These are phyloP conservation scores for Nephrotoma appendiculata DNA, from an alignment of 2,888 invertebrate species.

Conservation along the genomic window DNA sequence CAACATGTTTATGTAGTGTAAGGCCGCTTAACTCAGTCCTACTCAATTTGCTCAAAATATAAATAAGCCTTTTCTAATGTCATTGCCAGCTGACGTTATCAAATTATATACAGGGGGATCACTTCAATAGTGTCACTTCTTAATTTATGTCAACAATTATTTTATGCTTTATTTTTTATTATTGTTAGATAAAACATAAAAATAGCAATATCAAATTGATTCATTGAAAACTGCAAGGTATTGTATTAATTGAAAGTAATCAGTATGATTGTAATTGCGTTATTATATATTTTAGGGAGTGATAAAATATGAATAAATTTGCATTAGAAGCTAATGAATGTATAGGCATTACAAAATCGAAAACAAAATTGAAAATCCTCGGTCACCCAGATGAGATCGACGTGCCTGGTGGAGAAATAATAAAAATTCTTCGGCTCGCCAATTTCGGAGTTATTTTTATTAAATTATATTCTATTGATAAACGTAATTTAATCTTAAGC, in stretches of 20 bases:
- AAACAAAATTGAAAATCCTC: neutral
- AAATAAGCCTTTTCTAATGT: no score
- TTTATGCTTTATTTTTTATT: no score
- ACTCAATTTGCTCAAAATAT: no score
- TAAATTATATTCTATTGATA: neutral
- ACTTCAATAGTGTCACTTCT: neutral
- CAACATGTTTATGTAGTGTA: no score
- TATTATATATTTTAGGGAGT: no score
- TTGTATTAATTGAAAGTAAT: no score
- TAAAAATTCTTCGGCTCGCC: neutral
- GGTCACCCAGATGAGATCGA: neutral
- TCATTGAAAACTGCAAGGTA: no score
- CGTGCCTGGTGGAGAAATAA: neutral
- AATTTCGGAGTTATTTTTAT: neutral
- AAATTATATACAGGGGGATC: neutral
- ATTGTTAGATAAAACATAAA: no score
- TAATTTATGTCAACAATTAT: no score
- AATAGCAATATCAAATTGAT: no score
- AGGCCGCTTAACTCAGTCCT: no score
- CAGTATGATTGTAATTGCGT: neutral
- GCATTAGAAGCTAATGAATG: neutral
- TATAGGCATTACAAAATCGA: neutral
- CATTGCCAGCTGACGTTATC: no score
- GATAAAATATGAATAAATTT: neutral
- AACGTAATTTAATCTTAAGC: neutral